Evolutionary conservation across 2,888 invertebrate species (phyloP).

Genomic region (Unio pictorum): DNA sequence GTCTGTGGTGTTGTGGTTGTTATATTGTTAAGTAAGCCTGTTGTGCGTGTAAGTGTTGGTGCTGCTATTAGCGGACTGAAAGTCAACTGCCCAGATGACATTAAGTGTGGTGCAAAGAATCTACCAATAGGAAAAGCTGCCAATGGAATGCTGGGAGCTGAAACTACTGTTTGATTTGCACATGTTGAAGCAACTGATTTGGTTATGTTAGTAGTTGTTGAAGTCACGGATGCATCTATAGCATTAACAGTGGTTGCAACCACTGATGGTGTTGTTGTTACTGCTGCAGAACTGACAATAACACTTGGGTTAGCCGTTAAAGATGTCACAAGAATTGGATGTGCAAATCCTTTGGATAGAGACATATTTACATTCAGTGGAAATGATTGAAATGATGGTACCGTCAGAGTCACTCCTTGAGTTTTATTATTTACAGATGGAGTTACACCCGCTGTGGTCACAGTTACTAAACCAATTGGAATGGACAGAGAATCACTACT

Average conservation of each 20-base stretch:
- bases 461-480: no score
- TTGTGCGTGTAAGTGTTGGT: conserved; percentile 3
- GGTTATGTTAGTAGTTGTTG: conserved; percentile 4
- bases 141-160: conserved; percentile 6
- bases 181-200: no score
- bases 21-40: no score
- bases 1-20: conserved; percentile 5
- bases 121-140: conserved; percentile 1
- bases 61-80: conserved; percentile 2
- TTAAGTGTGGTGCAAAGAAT: conserved; percentile 1
- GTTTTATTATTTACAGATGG: no score
- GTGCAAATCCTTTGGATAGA: conserved; percentile 24
- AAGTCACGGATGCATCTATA: conserved; percentile 5
- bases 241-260: conserved; percentile 7
- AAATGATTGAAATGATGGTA: no score
- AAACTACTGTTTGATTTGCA: conserved; percentile 1
- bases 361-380: background rate
- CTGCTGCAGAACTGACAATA: no score
- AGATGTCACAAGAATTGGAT: conserved; percentile 41
- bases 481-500: no score
- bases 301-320: conserved; percentile 15
- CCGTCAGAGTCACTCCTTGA: no score
- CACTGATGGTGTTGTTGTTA: no score
- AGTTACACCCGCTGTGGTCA: no score
- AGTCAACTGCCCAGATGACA: conserved; percentile 2